Evolutionary conservation across 2,888 invertebrate genomes (phyloP).

Genomic region (Limnephilus lunatus): DNA sequence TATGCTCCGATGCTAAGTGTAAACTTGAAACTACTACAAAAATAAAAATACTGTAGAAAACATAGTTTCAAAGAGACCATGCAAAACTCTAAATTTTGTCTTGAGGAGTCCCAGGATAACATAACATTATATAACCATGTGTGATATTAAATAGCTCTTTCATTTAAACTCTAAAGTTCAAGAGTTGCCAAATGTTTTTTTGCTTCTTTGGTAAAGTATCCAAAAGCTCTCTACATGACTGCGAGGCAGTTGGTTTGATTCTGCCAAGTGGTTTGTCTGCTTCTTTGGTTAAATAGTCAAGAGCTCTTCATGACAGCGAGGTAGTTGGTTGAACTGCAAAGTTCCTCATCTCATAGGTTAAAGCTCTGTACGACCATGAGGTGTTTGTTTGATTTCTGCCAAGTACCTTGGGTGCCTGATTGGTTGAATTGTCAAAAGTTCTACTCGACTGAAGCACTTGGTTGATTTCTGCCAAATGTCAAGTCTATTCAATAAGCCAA

Average conservation of each 20-base stretch:
- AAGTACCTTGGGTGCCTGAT: neutral
- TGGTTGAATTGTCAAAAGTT: neutral
- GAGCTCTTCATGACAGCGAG: neutral
- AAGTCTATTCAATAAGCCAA: neutral
- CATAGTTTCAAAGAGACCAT: neutral
- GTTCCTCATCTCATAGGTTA: neutral
- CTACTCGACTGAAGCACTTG: neutral
- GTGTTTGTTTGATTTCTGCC: too few species aligned
- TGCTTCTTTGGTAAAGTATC: neutral
- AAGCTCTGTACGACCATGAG: too few species aligned
- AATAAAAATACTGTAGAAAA: neutral
- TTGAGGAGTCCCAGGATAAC: neutral
- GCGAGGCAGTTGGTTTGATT: neutral
- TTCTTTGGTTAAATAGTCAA: neutral
- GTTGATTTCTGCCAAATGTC: neutral
- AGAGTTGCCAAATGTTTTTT: neutral
- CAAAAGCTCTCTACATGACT: neutral
- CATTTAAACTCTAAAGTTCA: neutral
- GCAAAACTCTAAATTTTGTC: neutral
- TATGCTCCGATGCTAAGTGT: neutral
- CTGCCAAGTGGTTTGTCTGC: neutral
- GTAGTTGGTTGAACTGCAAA: neutral
- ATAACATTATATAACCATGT: neutral
- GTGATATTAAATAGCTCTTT: neutral
- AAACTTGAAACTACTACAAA: neutral